Evolutionary conservation across 37 sponge, comb jelly and placozoan species (phyloP).

Genomic region (Spongia lamella): DNA sequence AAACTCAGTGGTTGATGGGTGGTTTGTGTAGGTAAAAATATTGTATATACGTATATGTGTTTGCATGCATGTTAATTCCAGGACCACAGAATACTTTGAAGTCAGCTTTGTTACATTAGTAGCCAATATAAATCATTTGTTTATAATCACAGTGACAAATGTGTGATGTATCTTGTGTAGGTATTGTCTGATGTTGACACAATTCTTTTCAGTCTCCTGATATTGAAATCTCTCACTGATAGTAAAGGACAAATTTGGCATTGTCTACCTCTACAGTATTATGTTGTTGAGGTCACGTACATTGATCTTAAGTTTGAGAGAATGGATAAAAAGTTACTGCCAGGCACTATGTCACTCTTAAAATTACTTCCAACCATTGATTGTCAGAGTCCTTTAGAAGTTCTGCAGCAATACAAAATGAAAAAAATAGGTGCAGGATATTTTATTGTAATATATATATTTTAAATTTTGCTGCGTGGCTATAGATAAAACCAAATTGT

Average conservation of each 20-base stretch:
- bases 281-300: conserved; percentile 69
- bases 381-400: conserved; percentile 25
- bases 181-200: conserved; percentile 32
- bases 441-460: neutral
- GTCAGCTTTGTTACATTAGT: too few species aligned
- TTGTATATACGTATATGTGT: too few species aligned
- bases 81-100: too few species aligned
- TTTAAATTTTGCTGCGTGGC: neutral
- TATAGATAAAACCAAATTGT: neutral
- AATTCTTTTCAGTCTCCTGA: conserved; percentile 52
- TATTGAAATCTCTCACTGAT: conserved; percentile 48
- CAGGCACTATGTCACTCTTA: conserved; percentile 28
- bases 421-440: neutral
- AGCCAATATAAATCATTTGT: too few species aligned
- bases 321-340: too few species aligned
- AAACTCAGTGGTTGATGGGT: too few species aligned
- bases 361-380: conserved; percentile 45
- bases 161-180: conserved; percentile 19
- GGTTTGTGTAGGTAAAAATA: too few species aligned
- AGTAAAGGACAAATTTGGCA: conserved; percentile 60
- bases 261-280: conserved; percentile 40
- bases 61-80: too few species aligned
- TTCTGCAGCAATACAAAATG: neutral
- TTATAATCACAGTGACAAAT: too few species aligned
- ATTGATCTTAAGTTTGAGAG: too few species aligned